Evolutionary conservation across 2,888 invertebrate genomes (phyloP), one percentile per base, ranked within the genome.

Genomic region (Eupithecia insigniata): DNA sequence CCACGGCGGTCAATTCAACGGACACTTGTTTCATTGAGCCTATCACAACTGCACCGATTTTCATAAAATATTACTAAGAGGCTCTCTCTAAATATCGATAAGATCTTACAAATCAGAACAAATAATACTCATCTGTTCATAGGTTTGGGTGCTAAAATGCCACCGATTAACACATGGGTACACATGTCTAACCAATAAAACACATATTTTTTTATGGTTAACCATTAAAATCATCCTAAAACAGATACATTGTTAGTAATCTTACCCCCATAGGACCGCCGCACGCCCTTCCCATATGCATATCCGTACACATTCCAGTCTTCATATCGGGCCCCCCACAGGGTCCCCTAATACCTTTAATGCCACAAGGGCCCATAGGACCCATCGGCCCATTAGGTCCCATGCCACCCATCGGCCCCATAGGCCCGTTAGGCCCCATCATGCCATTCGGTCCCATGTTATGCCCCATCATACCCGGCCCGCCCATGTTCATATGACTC

Each of bases 301-400:
- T 94, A 81, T 94, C 94, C 74, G 91, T 88, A 77, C 94, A 94
- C 93, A 94, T 94, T 10, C 92, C 92, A 0, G 89, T 82, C 76
- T 94, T 94, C 93, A 94, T 94, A 76, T 94, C 94, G 1, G 94
- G 94, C n/a, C 93, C 91, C 1, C 94, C 94, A 77, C 94, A 93
- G 0, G 93, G 83, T 16, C 92, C 92, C 74, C 94, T 87, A 65
- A 94, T 93, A 0, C 93, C 92, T 67, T 94, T 93, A 90, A 94
- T 94, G 1, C 94, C 94, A 76, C 94, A 94, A 1, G 93, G 93
- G 0, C 93, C 93, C 94, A 94, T 93, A 0, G 94, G 93, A 22
- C 94, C 94, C 94, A 93, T 94, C 1, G 94, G 94, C 3, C 93
- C 94, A 64, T 92, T 92, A 16, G 89, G 1, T 85, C 83, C 90